phyloP scores from a whole-genome alignment of 2,797 vertebrate species.

The Bryconaethiops microstoma region DNA sequence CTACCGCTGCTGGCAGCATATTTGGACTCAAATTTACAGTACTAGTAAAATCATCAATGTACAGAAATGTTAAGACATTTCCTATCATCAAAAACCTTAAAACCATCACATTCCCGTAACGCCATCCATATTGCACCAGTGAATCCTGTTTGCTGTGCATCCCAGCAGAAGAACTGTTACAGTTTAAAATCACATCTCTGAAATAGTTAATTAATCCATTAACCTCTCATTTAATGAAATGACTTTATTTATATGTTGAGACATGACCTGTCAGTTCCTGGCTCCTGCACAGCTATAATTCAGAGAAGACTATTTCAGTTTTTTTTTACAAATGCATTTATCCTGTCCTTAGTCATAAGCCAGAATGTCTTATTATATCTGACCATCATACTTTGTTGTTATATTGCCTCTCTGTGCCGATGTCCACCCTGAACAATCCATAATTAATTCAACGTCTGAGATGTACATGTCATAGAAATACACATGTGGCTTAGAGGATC shows the following conservation, averaged over 20 bases:
- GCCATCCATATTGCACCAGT: not conserved
- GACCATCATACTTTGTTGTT: not conserved
- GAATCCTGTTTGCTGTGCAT: not conserved
- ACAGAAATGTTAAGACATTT: not conserved
- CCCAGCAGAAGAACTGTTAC: not conserved
- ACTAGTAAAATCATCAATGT: not conserved
- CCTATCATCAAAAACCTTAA: not conserved
- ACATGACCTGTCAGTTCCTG: constrained; percentile 70
- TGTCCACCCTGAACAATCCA: not conserved
- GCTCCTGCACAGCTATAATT: constrained; percentile 63
- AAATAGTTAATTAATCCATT: constrained; percentile 59
- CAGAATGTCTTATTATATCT: not conserved
- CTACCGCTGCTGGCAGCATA: not conserved
- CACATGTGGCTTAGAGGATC: not conserved
- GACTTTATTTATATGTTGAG: constrained; percentile 70
- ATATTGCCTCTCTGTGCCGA: not conserved
- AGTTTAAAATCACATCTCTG: constrained; percentile 6
- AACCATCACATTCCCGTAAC: not conserved
- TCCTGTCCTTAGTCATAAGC: not conserved
- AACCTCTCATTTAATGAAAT: constrained; percentile 72
- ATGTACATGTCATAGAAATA: not conserved
- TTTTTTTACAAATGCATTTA: not conserved
- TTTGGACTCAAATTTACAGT: constrained; percentile 11
- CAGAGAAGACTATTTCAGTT: not conserved
- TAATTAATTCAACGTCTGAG: not conserved